A percentile compares a stretch with the other conserved stretches of the same genome.
phyloP scores from a whole-genome alignment of 1,140 invertebrate genomes.

The Phocides pigmalion region DNA sequence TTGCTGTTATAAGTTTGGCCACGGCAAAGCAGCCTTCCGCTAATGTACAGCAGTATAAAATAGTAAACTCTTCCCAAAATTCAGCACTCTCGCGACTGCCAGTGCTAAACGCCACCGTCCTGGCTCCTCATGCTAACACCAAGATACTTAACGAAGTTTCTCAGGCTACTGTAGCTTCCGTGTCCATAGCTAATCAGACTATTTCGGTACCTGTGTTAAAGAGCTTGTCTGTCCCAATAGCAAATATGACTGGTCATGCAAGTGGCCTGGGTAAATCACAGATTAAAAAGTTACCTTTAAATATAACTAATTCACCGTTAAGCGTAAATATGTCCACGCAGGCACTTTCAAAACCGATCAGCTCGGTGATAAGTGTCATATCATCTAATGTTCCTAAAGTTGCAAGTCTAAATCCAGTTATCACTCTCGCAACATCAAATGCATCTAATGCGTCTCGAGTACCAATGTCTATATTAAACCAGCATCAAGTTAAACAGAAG shows the following conservation, averaged over 20 bases:
- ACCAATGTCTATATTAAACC: conserved; percentile 75
- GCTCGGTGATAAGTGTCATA: conserved; percentile 80
- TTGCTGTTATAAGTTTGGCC: conserved; percentile 79
- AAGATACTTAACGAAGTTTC: conserved; percentile 81
- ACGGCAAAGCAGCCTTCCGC: conserved; percentile 67
- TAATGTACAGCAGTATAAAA: conserved; percentile 78
- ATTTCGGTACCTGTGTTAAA: conserved; percentile 86
- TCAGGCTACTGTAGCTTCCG: conserved; percentile 81
- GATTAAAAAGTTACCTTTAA: conserved; percentile 77
- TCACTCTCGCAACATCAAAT: conserved; percentile 72
- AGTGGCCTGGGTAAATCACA: conserved; percentile 61
- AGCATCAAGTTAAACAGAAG: conserved; percentile 81
- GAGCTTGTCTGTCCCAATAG: conserved; percentile 75
- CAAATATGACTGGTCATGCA: conserved; percentile 56
- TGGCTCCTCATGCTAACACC: conserved; percentile 74
- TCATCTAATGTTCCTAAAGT: conserved; percentile 75
- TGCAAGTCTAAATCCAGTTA: conserved; percentile 72
- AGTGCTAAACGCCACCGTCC: conserved; percentile 69
- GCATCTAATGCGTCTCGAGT: conserved; percentile 63
- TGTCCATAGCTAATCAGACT: conserved; percentile 85
- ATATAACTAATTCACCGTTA: conserved; percentile 63
- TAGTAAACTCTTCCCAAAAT: conserved; percentile 67
- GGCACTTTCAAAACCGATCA: conserved; percentile 70
- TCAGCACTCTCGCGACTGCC: conserved; percentile 68
- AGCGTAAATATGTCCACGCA: conserved; percentile 69